phyloP scores from a whole-genome alignment of 2,888 invertebrate species.

The Caradrina kadenii region DNA sequence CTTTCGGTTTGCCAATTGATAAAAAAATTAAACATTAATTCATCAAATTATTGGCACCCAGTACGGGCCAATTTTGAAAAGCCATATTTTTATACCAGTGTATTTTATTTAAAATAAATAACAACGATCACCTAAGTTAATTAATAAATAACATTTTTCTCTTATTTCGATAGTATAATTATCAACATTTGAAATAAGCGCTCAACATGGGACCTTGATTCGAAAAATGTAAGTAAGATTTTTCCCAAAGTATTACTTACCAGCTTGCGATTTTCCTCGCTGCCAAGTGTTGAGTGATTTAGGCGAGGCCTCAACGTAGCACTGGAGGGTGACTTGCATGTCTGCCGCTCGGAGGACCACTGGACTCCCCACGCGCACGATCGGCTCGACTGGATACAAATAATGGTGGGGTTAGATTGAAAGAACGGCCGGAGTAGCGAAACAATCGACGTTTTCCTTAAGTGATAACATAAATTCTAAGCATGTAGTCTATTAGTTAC shows the following conservation, averaged over 20 bases:
- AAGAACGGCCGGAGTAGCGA: slow-evolving; percentile 13
- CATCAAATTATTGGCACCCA: slow-evolving; percentile 11
- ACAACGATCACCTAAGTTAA: neutral
- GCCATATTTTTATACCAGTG: neutral
- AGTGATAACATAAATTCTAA: slow-evolving; percentile 46
- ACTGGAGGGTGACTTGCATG: slow-evolving; percentile 95
- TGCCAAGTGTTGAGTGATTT: slow-evolving; percentile 96
- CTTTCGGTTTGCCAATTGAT: neutral
- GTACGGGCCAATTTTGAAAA: neutral
- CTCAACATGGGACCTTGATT: slow-evolving; percentile 13
- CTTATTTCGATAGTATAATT: neutral
- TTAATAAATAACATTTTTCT: neutral
- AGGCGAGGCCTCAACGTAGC: slow-evolving; percentile 96
- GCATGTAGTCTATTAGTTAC: slow-evolving; percentile 28
- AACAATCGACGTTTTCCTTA: slow-evolving; percentile 38
- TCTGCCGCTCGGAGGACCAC: slow-evolving; percentile 95
- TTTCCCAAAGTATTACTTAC: slow-evolving; percentile 61
- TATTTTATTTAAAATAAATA: neutral
- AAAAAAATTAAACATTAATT: neutral
- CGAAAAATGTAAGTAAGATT: neutral
- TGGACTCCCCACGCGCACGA: slow-evolving; percentile 95
- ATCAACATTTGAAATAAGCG: slow-evolving; percentile 11
- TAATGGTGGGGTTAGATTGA: slow-evolving; percentile 41
- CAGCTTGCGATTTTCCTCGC: slow-evolving; percentile 79
- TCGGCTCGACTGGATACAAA: slow-evolving; percentile 93